Base-by-base conservation (phyloP, 1,140 invertebrate genomes). In the Orius insidiosus region DNA sequence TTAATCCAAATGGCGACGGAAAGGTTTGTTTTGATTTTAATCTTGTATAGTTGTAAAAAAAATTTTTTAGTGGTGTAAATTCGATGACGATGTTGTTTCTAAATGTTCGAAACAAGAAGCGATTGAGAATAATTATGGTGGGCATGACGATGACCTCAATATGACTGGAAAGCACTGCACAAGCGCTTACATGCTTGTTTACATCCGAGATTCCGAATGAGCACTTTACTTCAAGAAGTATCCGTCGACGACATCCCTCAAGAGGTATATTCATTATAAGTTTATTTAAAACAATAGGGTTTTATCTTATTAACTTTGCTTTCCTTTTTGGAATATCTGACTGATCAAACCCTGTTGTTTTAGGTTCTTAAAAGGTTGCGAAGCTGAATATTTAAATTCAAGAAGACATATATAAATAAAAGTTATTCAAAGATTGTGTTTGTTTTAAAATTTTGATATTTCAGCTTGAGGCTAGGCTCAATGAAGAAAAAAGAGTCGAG, bases 51-150 rank as follows among this genome's bases (percentile, higher is more conserved):
- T n/a, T n/a, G n/a, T n/a, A n/a, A n/a, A n/a, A n/a, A n/a, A n/a
- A n/a, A n/a, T n/a, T n/a, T n/a, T n/a, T n/a, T n/a, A 93, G 77
- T 99, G 96, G 95, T 99, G 93, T 64, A 98, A 98, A 65, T 99
- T 99, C 68, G 96, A 99, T 63, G 96, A 99, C 66, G 96, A 99
- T 63, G 95, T 98, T 18, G 96, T 99, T 0, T 96, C 92, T 5
- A 72, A 85, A 40, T 97, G 93, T 68, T 81, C 86, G 36, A 92
- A 92, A 61, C 77, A 84, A 61, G 95, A 98, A 67, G 96, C 94
- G 10, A 92, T 98, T 50, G 87, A 97, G 58, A 80, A 94, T 59
- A 99, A 99, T 65, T 99, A 89, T 65, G 96, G 96, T 48, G 93
- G 93, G 7, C 88, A 95, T 61, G 86, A 93, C 62, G 88, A 96